Base-by-base conservation (phyloP, 2,888 invertebrate genomes). In the Athrips mouffetella region DNA sequence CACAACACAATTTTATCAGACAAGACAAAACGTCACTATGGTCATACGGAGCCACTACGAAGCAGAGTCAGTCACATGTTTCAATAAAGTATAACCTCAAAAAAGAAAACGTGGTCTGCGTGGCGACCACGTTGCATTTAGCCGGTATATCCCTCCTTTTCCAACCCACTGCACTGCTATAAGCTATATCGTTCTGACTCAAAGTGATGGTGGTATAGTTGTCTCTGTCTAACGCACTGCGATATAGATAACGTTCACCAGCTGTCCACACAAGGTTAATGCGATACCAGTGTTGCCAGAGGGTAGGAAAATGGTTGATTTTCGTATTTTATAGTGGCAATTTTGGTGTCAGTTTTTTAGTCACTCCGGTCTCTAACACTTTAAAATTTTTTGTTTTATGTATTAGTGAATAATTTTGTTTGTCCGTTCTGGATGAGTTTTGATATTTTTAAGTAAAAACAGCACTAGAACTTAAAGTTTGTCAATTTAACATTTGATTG, bases 21-120 rank as follows among this genome's bases (percentile, higher is more conserved):
- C 37, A 37, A 18, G 18, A 35, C 35, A 21, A 37, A 35, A 8
- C n/a, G n/a, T 35, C 15, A 13, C 8, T 18, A 35, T 20, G n/a
- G 18, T 18, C 35, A 18, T 18, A 8, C 2, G n/a, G n/a, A 18
- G 16, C 37, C 16, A 33, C 8, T 8, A 5, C 33, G 13, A n/a
- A n/a, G n/a, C n/a, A n/a, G n/a, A n/a, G n/a, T n/a, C 33, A 13
- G 16, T 13, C 33, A 33, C 33, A 33, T 33, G 33, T n/a, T n/a
- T n/a, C n/a, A n/a, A 33, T 16, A 18, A 62, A 62, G 65, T 55
- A 74, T 81, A 83, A 82, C 81, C 80, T 81, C 63, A 67, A 81
- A 77, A 62, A 37, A 25, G 50, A 60, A 63, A 62, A 57, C 56
- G 57, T 47, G 27, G 49, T 42, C 48, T 33, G 31, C 47, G 33